Evolutionary conservation across 2,888 invertebrate genomes (phyloP).

Genomic region (Argyresthia albistria): DNA sequence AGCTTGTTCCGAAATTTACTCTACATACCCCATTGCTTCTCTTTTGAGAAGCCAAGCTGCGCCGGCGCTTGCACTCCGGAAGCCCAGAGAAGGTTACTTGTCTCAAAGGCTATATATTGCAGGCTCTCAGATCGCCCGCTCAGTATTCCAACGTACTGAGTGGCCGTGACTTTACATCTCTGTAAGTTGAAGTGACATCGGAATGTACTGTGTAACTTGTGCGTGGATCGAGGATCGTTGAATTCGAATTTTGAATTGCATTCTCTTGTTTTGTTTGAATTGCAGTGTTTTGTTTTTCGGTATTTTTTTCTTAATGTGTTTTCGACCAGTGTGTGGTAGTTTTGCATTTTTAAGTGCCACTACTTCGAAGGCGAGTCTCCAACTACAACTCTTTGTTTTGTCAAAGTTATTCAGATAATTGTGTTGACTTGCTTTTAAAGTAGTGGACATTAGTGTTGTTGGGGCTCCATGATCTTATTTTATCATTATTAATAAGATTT

Average conservation of each 20-base stretch:
- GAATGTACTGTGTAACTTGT: not conserved
- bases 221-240: constrained; percentile 2
- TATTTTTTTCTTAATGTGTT: not conserved
- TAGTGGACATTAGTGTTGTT: too few species aligned
- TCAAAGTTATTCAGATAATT: too few species aligned
- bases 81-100: constrained; percentile 49
- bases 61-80: constrained; percentile 33
- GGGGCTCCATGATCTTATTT: too few species aligned
- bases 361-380: too few species aligned
- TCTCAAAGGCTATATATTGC: constrained; percentile 44
- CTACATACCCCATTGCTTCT: too few species aligned
- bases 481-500: too few species aligned
- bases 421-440: too few species aligned
- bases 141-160: constrained; percentile 27
- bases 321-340: not conserved
- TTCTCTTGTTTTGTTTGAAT: not conserved
- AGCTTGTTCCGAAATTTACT: too few species aligned
- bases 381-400: too few species aligned
- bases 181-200: constrained; percentile 22
- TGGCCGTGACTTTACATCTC: constrained; percentile 33
- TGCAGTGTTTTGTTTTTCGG: not conserved
- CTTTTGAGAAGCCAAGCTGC: too few species aligned
- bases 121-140: constrained; percentile 36
- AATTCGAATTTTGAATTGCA: not conserved
- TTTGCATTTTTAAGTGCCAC: too few species aligned